Evolutionary conservation across 2,888 invertebrate species (phyloP).

Genomic region (Dusona sp.): DNA sequence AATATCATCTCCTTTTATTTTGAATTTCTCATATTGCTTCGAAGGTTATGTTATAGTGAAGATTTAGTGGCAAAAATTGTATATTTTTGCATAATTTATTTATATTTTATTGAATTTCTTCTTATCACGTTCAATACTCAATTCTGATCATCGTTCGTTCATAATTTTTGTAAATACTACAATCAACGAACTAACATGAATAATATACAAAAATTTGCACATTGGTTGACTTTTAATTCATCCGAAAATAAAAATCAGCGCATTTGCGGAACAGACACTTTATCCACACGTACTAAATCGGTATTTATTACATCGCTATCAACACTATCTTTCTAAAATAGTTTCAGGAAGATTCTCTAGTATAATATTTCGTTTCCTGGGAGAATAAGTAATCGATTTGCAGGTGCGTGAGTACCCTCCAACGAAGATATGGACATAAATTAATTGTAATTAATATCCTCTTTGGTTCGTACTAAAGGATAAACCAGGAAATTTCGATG

Average conservation of each 20-base stretch:
- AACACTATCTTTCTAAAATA: not conserved
- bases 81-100: not conserved
- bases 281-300: not conserved
- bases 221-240: not conserved
- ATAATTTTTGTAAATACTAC: not conserved
- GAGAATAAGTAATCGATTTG: slow-evolving; percentile 29
- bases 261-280: not conserved
- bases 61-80: not conserved
- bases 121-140: not conserved
- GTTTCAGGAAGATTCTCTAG: slow-evolving; percentile 8
- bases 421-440: not conserved
- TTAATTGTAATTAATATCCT: slow-evolving; percentile 56
- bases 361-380: slow-evolving; percentile 24
- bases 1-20: not conserved
- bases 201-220: not conserved
- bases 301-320: not conserved
- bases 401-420: slow-evolving; percentile 27
- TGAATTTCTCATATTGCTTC: not conserved
- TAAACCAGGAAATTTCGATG: slow-evolving; percentile 56
- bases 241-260: not conserved
- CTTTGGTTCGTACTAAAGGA: slow-evolving; percentile 26
- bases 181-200: not conserved
- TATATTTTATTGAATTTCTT: not conserved
- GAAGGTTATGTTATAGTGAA: not conserved
- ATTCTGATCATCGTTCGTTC: not conserved